Conservation (phyloP, 1,140 invertebrate species). For the Argopecten irradians region DNA sequence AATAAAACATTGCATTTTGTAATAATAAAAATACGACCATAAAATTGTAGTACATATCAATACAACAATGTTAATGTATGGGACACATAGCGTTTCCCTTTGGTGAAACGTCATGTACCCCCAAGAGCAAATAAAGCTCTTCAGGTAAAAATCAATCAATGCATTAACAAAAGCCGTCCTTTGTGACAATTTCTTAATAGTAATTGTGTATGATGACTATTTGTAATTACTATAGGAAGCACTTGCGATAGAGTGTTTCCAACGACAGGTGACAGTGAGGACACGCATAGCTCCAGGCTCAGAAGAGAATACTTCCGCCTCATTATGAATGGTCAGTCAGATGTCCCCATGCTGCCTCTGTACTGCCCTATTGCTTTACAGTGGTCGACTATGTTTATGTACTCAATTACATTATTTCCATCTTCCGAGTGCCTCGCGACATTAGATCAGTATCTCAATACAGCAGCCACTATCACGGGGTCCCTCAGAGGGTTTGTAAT, state of each 20-base stretch:
- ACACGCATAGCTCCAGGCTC: constrained; percentile 13
- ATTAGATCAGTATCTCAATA: constrained; percentile 23
- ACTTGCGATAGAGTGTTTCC: not conserved
- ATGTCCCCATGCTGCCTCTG: not conserved
- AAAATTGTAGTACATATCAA: not conserved
- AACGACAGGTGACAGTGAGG: not conserved
- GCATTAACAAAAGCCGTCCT: not conserved
- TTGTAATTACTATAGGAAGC: constrained; percentile 21
- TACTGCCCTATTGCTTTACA: not conserved
- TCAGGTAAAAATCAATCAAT: constrained; percentile 14
- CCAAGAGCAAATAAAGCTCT: not conserved
- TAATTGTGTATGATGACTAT: constrained; percentile 6
- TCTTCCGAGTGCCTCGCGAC: constrained; percentile 11
- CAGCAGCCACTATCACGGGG: constrained; percentile 3
- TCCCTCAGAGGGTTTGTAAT: not conserved
- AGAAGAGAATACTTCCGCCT: not conserved
- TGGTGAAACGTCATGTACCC: not conserved
- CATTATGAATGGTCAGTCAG: not conserved
- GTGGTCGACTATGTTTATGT: not conserved
- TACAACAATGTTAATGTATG: not conserved
- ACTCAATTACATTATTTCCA: constrained; percentile 23
- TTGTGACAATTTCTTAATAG: constrained; percentile 23
- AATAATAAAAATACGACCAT: constrained; percentile 12
- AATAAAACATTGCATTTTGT: constrained; percentile 23
- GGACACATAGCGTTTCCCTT: not conserved